Evolutionary conservation across 1,140 invertebrate species (phyloP).

Genomic region (Heterodera schachtii): DNA sequence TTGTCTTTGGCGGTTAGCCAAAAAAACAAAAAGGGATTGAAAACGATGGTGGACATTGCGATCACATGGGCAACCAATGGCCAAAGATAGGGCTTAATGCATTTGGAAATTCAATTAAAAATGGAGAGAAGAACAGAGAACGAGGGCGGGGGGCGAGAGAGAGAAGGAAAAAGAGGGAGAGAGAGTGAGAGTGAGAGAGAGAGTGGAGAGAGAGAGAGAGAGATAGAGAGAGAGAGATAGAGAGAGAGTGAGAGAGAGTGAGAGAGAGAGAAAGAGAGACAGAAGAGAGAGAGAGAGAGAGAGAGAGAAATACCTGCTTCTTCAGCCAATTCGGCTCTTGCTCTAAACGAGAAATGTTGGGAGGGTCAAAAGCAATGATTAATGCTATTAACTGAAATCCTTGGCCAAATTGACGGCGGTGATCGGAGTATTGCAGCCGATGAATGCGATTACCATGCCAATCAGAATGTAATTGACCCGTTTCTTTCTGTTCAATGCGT

Average conservation of each 20-base stretch:
- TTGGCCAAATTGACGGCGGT: conserved; percentile 61
- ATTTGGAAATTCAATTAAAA: background rate
- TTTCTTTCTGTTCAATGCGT: conserved; percentile 60
- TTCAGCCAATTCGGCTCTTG: conserved; percentile 49
- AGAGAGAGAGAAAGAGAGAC: too few species aligned
- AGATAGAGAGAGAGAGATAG: background rate
- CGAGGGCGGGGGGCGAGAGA: too few species aligned
- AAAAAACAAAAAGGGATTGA: conserved; percentile 65
- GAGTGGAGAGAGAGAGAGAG: background rate
- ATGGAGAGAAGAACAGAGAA: too few species aligned
- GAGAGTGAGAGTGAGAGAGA: too few species aligned
- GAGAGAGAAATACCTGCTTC: conserved; percentile 7
- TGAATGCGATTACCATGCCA: conserved; percentile 61
- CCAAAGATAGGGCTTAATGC: conserved; percentile 61
- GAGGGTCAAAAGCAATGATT: background rate
- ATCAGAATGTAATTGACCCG: conserved; percentile 65
- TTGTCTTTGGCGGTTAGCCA: conserved; percentile 61
- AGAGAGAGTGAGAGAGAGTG: background rate
- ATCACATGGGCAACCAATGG: conserved; percentile 61
- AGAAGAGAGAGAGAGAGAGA: background rate
- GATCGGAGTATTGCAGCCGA: conserved; percentile 58
- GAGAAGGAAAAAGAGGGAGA: too few species aligned
- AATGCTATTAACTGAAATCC: conserved; percentile 59
- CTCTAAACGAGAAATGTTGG: conserved; percentile 46
- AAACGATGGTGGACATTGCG: conserved; percentile 63